Evolutionary conservation across 2,113 vertebrate species (phyloP).

Genomic region (Clupea harengus): DNA sequence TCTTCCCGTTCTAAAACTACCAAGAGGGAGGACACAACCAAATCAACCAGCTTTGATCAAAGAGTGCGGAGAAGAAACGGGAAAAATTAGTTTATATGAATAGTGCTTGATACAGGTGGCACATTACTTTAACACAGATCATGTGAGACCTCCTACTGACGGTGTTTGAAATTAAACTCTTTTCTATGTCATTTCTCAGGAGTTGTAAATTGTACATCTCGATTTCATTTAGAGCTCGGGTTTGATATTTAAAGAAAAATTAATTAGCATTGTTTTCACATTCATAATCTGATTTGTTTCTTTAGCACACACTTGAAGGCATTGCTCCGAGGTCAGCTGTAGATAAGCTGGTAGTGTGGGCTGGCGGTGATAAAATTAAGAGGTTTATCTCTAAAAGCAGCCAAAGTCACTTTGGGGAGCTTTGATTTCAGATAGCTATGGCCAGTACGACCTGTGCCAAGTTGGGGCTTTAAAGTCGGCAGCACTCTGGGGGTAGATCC

Average conservation of each 20-base stretch:
- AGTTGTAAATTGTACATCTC: not conserved
- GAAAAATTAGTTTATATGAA: not conserved
- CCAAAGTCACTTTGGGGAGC: not conserved
- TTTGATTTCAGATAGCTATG: not conserved
- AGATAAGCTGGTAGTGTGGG: not conserved
- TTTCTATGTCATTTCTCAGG: constrained; percentile 14
- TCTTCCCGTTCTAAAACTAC: not conserved
- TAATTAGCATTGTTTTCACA: not conserved
- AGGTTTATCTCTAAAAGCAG: not conserved
- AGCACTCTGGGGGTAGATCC: not conserved
- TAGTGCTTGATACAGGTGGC: not conserved
- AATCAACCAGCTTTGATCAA: constrained; percentile 14
- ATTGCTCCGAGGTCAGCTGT: not conserved
- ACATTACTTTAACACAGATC: not conserved
- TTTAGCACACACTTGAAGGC: not conserved
- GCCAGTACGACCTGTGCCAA: not conserved
- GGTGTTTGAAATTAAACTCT: not conserved
- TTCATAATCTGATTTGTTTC: not conserved
- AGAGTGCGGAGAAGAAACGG: not conserved
- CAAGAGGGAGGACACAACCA: not conserved
- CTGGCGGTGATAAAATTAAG: not conserved
- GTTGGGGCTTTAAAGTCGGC: not conserved
- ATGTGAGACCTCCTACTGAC: constrained; percentile 1
- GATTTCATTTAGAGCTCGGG: not conserved
- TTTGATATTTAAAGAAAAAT: not conserved